Evolutionary conservation across 2,113 vertebrate species (phyloP), one percentile per base, ranked within the genome.

Genomic region (Ammodytes dubius): DNA sequence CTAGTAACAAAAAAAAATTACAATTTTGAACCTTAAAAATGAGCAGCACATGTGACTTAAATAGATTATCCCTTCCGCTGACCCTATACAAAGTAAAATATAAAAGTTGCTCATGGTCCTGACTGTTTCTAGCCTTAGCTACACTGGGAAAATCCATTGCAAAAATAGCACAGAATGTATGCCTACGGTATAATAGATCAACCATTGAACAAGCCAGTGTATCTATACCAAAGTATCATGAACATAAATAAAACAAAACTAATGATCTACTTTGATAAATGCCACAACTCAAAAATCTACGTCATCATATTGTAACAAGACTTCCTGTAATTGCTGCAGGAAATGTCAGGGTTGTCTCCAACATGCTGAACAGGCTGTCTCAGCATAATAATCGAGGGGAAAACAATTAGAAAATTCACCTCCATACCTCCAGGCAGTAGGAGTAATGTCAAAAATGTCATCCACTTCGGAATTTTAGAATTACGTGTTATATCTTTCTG

Each of bases 331-430:
- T 56, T 54, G 79, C 65, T 61, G 57, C 64, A 50, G 79, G 79
- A 81, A 81, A 81, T 63, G 79, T 81, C 79, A 81, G 10, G 3
- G 57, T 40, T 49, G 57, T 61, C 70, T 61, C 49, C 12, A 2
- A 4, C 27, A 50, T 46, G 42, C 42, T 64, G 65, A 75, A 49
- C 63, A 45, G 27, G 27, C 27, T 37, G 58, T 64, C 71, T 64
- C 72, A 49, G 42, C n/a, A 42, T 40, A 14, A 43, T 43, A 64
- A 76, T 57, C 35, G 40, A 61, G 12, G 57, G 49, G 7, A 14
- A 13, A 56, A 47, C 54, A 4, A 52, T 27, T 27, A 4, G 9
- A 15, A 54, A 47, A 68, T 69, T 61, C 19, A 56, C 68, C 71
- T 45, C 42, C 63, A 54, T 60, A 54, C 46, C 14, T 65, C 40